Evolutionary conservation across 2,797 vertebrate genomes (phyloP).

Genomic region (Calcarius lapponicus): DNA sequence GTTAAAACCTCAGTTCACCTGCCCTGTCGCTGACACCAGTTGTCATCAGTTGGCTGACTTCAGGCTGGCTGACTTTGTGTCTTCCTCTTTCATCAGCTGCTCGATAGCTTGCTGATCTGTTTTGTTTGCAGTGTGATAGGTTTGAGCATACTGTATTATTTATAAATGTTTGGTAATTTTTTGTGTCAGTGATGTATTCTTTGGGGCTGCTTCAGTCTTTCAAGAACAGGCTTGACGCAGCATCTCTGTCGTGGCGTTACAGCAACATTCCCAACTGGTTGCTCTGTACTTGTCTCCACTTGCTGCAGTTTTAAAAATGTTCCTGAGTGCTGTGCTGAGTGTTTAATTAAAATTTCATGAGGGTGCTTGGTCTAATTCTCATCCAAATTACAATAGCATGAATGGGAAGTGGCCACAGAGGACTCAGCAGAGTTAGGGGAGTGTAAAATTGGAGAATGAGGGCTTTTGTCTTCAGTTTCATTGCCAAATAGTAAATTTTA

Average conservation of each 20-base stretch:
- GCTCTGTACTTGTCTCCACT: neutral
- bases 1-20: constrained; percentile 10
- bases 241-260: neutral
- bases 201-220: constrained; percentile 23
- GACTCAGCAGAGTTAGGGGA: neutral
- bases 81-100: constrained; percentile 35
- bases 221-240: neutral
- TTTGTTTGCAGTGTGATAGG: constrained; percentile 62
- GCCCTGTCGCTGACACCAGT: neutral
- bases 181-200: constrained; percentile 45
- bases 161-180: constrained; percentile 65
- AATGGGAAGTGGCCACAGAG: neutral
- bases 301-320: neutral
- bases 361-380: neutral
- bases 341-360: constrained; percentile 38
- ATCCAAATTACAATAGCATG: neutral
- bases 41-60: constrained; percentile 60
- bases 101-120: constrained; percentile 56
- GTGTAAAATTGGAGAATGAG: neutral
- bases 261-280: neutral
- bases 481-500: neutral
- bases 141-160: constrained; percentile 59
- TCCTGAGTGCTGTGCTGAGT: neutral
- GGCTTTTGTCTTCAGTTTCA: neutral
- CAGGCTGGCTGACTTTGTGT: constrained; percentile 14